These are phyloP conservation scores for Mus spretus DNA, from an alignment of 2,797 vertebrate genomes.

Conservation along the genomic window DNA sequence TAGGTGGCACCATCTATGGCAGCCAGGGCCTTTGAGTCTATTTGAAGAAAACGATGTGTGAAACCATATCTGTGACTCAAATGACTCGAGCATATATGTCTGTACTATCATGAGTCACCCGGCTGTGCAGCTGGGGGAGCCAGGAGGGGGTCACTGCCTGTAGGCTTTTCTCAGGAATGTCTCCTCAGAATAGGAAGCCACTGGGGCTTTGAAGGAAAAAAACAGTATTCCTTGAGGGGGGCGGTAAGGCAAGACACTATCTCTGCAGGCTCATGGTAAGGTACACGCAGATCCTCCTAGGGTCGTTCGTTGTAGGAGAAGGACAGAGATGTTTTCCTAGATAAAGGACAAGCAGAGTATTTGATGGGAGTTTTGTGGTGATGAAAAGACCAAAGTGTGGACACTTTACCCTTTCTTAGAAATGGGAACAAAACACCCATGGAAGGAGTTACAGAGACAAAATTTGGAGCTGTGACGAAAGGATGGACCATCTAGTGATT, in stretches of 20 bases:
- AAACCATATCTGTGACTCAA: conserved; percentile 47
- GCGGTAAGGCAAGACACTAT: neutral
- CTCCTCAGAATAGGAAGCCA: neutral
- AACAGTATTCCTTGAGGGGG: neutral
- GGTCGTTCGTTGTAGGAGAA: neutral
- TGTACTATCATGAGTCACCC: conserved; percentile 19
- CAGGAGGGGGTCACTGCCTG: neutral
- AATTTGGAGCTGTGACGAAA: too few relatives aligned
- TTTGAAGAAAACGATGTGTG: conserved; percentile 7
- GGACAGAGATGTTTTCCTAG: neutral
- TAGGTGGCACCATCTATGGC: neutral
- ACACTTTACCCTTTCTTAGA: too few relatives aligned
- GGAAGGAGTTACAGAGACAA: too few relatives aligned
- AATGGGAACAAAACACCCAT: too few relatives aligned
- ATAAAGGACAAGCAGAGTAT: neutral
- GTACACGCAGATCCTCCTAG: neutral
- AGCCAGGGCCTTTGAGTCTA: neutral
- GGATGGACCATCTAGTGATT: too few relatives aligned
- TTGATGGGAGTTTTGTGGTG: neutral
- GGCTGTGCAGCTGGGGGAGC: neutral
- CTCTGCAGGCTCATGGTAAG: neutral
- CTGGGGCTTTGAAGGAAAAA: conserved; percentile 23
- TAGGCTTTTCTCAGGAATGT: neutral
- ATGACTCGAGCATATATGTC: conserved; percentile 8
- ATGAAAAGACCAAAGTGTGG: too few relatives aligned